Base-by-base conservation (phyloP, 2,113 vertebrate genomes). In the Channa argus region DNA sequence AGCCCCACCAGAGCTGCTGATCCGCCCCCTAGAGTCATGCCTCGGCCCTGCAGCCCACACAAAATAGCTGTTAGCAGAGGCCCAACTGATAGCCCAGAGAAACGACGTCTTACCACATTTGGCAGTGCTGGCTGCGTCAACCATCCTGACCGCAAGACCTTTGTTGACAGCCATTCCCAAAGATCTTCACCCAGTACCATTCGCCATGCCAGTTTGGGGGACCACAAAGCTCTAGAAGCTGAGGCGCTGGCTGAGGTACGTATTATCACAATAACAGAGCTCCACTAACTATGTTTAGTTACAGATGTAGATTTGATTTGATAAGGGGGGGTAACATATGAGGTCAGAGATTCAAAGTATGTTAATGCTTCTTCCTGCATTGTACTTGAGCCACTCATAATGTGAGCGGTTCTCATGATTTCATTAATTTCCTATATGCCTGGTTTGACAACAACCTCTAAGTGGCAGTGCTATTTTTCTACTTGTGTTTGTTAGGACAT, bases 31-130 rank as follows among this genome's bases (percentile, higher is more conserved):
- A 94, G 96, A 43, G 97, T 98, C 0, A 94, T 97, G 15, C 96
- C 98, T 78, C 97, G 97, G 69, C 97, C 97, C 76, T 97, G 97
- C 95, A 99, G 98, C 91, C 97, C 98, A 75, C 98, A 97, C 92
- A 97, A 98, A 90, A 90, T 97, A 11, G 94, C 94, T 0, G 93
- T 97, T 52, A 94, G 74, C 89, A 92, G 97, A 77, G 93, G 95
- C 70, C 92, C 94, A 60, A 88, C 96, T 2, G 98, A 98, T 80
- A 99, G 98, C 55, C 97, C 97, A 0, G 98, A 99, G 91, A 99
- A 99, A 88, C 95, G 97, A 60, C 94, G 96, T 55, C 95, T 99
- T 94, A 95, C 95, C 2, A 97, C 96, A 0, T 99, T 99, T 4
- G 97, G 97, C 85, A 97, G 97, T 0, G 96, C 93, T 0, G 96